A percentile compares a stretch with the other conserved stretches of the same genome.
phyloP scores from a whole-genome alignment of 2,113 vertebrate species.

The Bufo gargarizans region DNA sequence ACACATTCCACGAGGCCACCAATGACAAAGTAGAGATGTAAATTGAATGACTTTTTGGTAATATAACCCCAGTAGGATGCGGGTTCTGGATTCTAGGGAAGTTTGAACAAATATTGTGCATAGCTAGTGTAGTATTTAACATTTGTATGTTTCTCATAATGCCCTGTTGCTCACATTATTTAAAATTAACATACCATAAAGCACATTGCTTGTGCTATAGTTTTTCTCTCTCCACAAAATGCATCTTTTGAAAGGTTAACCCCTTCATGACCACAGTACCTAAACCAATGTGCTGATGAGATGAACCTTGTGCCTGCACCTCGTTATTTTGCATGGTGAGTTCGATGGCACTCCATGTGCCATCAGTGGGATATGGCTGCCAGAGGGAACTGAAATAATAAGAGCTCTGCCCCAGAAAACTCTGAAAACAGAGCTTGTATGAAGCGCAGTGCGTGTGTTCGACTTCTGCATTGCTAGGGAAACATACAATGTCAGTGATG shows the following conservation, averaged over 20 bases:
- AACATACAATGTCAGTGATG: too few species aligned
- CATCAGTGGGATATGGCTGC: too few species aligned
- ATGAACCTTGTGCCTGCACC: too few species aligned
- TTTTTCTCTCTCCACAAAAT: not conserved
- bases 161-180: not conserved
- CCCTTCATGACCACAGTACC: too few species aligned
- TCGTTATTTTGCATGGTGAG: too few species aligned
- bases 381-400: too few species aligned
- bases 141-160: slow-evolving; percentile 6
- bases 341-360: too few species aligned
- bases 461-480: too few species aligned
- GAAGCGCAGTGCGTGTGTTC: too few species aligned
- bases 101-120: slow-evolving; percentile 20
- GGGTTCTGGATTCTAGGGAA: not conserved
- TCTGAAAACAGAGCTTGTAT: too few species aligned
- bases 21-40: slow-evolving; percentile 11
- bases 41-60: slow-evolving; percentile 35
- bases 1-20: slow-evolving; percentile 9
- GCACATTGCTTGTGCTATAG: not conserved
- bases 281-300: too few species aligned
- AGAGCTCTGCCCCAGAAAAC: too few species aligned
- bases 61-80: slow-evolving; percentile 28
- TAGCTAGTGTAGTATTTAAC: not conserved
- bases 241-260: not conserved
- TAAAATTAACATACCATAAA: not conserved